These are phyloP conservation scores for Lophochroa leadbeateri DNA, from an alignment of 2,113 vertebrate genomes.

Conservation along the genomic window DNA sequence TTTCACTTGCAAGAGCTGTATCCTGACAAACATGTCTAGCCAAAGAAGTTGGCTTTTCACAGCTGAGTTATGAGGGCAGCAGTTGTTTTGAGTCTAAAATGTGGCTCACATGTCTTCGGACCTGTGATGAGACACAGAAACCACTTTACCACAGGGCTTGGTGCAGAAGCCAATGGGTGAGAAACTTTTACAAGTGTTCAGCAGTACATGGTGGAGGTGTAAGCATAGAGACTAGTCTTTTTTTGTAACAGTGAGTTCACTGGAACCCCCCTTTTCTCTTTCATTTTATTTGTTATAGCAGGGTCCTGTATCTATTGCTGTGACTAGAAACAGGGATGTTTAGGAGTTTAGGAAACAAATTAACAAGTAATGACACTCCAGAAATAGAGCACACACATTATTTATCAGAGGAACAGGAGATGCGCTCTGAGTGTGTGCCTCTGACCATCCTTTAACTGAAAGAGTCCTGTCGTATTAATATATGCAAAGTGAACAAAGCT, in stretches of 20 bases:
- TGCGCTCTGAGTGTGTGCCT: not conserved
- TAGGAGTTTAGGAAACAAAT: not conserved
- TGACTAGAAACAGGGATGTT: not conserved
- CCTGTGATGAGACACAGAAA: fast-evolving
- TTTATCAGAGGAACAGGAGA: not conserved
- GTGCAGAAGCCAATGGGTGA: not conserved
- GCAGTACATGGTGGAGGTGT: not conserved
- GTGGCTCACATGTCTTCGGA: fast-evolving
- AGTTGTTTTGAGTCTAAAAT: not conserved
- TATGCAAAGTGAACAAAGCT: not conserved
- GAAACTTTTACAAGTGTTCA: not conserved
- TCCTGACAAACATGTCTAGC: not conserved
- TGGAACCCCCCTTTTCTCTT: not conserved
- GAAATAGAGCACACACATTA: not conserved
- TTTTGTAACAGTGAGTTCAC: not conserved
- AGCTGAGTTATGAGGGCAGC: not conserved
- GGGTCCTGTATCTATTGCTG: not conserved
- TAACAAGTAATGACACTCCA: not conserved
- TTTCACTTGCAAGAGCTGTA: not conserved
- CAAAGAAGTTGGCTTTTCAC: not conserved
- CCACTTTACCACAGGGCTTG: not conserved
- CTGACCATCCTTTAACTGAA: not conserved
- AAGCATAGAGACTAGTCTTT: not conserved
- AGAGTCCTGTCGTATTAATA: not conserved
- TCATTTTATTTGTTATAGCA: not conserved